Evolutionary conservation across 2,113 vertebrate genomes (phyloP).

Genomic region (Strix uralensis): DNA sequence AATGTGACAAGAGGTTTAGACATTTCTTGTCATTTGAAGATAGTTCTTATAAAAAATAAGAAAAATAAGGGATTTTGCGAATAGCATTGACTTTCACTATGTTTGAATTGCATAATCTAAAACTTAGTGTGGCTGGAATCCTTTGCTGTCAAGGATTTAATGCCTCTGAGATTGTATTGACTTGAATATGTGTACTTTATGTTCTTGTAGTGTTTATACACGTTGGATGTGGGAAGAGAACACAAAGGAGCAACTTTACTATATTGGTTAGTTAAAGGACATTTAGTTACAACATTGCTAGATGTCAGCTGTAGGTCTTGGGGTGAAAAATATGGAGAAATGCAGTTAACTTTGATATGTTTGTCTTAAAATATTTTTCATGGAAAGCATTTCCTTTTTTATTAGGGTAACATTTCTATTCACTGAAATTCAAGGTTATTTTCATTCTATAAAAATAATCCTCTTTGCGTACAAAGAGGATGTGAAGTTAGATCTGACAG

Average conservation of each 20-base stretch:
- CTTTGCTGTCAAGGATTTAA: neutral
- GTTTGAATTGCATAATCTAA: neutral
- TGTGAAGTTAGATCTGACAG: neutral
- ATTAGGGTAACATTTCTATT: neutral
- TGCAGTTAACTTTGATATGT: neutral
- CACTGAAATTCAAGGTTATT: neutral
- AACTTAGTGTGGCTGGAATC: neutral
- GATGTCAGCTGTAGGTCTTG: neutral
- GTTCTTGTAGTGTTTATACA: conserved; percentile 1
- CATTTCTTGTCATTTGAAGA: neutral
- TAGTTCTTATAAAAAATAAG: neutral
- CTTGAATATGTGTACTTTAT: conserved; percentile 29
- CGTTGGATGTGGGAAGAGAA: conserved; percentile 22
- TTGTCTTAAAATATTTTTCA: conserved; percentile 30
- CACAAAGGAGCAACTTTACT: neutral
- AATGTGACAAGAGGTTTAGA: neutral
- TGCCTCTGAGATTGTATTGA: conserved; percentile 34
- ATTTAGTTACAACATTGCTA: neutral
- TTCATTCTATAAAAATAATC: neutral
- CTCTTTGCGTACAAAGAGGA: neutral
- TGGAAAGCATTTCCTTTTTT: neutral
- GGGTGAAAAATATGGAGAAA: neutral
- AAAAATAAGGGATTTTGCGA: neutral
- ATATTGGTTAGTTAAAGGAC: neutral
- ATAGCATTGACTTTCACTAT: neutral